Conservation (phyloP, 2,113 vertebrate genomes). For the Talpa occidentalis region DNA sequence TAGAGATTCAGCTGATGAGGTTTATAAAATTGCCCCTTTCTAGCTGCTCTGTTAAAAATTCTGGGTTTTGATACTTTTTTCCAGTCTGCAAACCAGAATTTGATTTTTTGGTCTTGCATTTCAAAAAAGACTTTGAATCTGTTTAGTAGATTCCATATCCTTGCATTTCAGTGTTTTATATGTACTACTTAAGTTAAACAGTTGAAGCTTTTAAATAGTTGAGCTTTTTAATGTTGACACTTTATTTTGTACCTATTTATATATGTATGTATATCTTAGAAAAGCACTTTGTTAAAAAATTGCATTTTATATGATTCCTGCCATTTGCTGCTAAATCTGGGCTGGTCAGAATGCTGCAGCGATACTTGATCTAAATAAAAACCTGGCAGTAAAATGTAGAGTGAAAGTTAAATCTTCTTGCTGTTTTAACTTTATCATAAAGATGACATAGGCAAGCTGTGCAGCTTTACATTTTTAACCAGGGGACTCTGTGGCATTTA, state of each 20-base stretch:
- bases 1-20: slow-evolving; percentile 85
- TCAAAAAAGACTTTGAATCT: slow-evolving; percentile 86
- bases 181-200: slow-evolving; percentile 90
- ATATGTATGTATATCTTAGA: slow-evolving; percentile 96
- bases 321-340: slow-evolving; percentile 99
- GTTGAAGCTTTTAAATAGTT: slow-evolving; percentile 90
- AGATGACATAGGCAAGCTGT: slow-evolving; percentile 96
- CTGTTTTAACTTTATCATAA: slow-evolving; percentile 90
- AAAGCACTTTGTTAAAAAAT: slow-evolving; percentile 98
- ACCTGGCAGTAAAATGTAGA: slow-evolving; percentile 93
- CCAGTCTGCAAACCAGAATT: slow-evolving; percentile 88
- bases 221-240: slow-evolving; percentile 95
- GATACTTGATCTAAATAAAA: slow-evolving; percentile 94
- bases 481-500: slow-evolving; percentile 99
- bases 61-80: slow-evolving; percentile 84
- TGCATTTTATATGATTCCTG: slow-evolving; percentile 96
- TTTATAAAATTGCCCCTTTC: slow-evolving; percentile 82
- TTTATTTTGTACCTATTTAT: slow-evolving; percentile 97
- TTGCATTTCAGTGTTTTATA: slow-evolving; percentile 92
- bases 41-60: slow-evolving; percentile 80
- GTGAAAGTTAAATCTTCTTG: slow-evolving; percentile 89
- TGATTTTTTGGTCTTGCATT: slow-evolving; percentile 91
- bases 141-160: slow-evolving; percentile 87
- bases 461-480: slow-evolving; percentile 99
- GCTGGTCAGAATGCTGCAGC: slow-evolving; percentile 99